phyloP scores from a whole-genome alignment of 1,140 invertebrate genomes.

The Leptonema lineaticorne region DNA sequence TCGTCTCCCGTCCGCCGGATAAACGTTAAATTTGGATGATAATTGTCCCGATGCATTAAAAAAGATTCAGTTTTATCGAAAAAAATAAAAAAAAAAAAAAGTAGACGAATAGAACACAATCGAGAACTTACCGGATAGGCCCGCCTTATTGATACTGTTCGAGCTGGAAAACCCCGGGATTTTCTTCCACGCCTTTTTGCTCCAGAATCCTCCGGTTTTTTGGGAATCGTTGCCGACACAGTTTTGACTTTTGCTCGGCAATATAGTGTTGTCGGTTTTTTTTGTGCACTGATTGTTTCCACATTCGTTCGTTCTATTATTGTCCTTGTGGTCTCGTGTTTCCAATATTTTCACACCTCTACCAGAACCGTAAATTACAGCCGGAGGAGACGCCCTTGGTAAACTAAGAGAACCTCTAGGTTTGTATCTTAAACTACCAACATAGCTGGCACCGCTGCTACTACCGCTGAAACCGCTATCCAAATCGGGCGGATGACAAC shows the following conservation, averaged over 20 bases:
- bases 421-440: conserved; percentile 62
- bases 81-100: conserved; percentile 1
- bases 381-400: conserved; percentile 51
- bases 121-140: conserved; percentile 59
- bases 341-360: conserved; percentile 39
- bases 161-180: conserved; percentile 69
- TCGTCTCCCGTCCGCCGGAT: not conserved
- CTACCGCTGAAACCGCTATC: conserved; percentile 81
- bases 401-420: conserved; percentile 51
- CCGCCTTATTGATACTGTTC: conserved; percentile 64
- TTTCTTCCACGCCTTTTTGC: conserved; percentile 75
- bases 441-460: conserved; percentile 75
- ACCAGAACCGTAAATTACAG: conserved; percentile 54
- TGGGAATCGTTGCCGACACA: conserved; percentile 48
- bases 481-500: conserved; percentile 66
- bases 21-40: not conserved
- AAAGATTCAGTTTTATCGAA: not conserved
- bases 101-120: not conserved
- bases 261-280: conserved; percentile 30
- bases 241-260: conserved; percentile 47
- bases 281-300: conserved; percentile 32
- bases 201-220: conserved; percentile 64
- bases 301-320: conserved; percentile 32
- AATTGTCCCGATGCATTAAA: conserved; percentile 7
- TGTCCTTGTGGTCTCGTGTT: conserved; percentile 33